A percentile compares a stretch with the other conserved stretches of the same genome.
phyloP scores from a whole-genome alignment of 1,140 invertebrate species.

The Notospermus geniculatus region DNA sequence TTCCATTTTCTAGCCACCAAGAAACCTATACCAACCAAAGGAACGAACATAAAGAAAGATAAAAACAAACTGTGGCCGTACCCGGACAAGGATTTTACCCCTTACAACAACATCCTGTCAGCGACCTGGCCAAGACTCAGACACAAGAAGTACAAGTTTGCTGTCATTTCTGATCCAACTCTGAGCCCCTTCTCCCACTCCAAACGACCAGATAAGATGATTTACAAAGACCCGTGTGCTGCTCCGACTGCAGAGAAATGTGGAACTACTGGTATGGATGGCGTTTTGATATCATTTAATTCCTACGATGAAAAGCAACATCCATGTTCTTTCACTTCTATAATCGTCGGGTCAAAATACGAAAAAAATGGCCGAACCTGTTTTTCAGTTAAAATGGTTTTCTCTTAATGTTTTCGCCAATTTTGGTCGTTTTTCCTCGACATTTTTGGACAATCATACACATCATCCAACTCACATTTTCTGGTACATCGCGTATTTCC shows the following conservation, averaged over 20 bases:
- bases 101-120: constrained; percentile 32
- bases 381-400: no score
- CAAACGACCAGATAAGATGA: not conserved
- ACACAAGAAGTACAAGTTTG: constrained; percentile 30
- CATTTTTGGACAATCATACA: no score
- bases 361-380: no score
- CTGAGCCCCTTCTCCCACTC: constrained; percentile 25
- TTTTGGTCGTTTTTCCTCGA: no score
- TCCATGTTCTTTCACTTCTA: no score
- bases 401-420: no score
- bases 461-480: no score
- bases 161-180: constrained; percentile 22
- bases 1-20: no score
- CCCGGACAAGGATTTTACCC: constrained; percentile 31
- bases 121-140: constrained; percentile 38
- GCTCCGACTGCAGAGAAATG: constrained; percentile 20
- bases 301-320: no score
- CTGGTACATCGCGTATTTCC: no score
- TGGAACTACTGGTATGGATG: constrained; percentile 16
- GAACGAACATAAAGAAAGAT: constrained; percentile 16
- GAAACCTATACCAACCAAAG: constrained; percentile 6
- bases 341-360: no score
- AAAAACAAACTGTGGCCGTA: constrained; percentile 25
- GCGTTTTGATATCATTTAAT: no score
- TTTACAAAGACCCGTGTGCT: constrained; percentile 27